Base-by-base conservation (phyloP, 2,113 vertebrate species). In the Varanus salvator region DNA sequence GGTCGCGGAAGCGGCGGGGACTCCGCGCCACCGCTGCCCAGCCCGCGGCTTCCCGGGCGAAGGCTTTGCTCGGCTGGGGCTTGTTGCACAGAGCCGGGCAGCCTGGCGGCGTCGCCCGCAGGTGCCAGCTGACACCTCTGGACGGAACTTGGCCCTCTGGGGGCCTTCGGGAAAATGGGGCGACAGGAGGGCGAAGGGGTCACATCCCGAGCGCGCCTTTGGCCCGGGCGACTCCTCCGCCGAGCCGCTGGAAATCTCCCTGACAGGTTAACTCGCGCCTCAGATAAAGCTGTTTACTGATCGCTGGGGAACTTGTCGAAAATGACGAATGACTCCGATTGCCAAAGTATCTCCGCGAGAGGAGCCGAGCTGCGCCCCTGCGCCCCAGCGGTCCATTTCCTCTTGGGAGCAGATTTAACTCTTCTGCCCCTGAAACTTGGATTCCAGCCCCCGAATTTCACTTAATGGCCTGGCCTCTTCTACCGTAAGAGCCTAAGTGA, bases 281-380 rank as follows among this genome's bases (percentile, higher is more conserved):
- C 66, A 85, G 84, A 92, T 90, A 80, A 85, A 90, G 91, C 91
- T 90, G 84, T 92, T 89, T 89, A 85, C 91, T 76, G 92, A 90
- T 93, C 74, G 83, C 83, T 92, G 87, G 80, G 72, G 90, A 87
- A 90, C 80, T 92, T 93, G 92, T 93, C 92, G 83, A 89, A 93
- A 90, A 93, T 92, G 89, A 93, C 85, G 89, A 89, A 93, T 90
- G 89, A 34, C 60, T 84, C 88, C 80, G 84, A 84, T 85, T 80
- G 84, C 34, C 25, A 60, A 83, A 88, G 77, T 75, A 44, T 90
- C 50, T 76, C 78, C 77, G 71, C 38, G 52, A 86, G 72, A 44
- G 31, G 29, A 74, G 29, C 8, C n/a, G 2, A 19, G 60, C 19
- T 14, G 68, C 69, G 69, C 71, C 44, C 71, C 54, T 69, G 57